Evolutionary conservation across 2,113 vertebrate genomes (phyloP), one percentile per base, ranked within the genome.

Genomic region (Cephalopholis sonnerati): DNA sequence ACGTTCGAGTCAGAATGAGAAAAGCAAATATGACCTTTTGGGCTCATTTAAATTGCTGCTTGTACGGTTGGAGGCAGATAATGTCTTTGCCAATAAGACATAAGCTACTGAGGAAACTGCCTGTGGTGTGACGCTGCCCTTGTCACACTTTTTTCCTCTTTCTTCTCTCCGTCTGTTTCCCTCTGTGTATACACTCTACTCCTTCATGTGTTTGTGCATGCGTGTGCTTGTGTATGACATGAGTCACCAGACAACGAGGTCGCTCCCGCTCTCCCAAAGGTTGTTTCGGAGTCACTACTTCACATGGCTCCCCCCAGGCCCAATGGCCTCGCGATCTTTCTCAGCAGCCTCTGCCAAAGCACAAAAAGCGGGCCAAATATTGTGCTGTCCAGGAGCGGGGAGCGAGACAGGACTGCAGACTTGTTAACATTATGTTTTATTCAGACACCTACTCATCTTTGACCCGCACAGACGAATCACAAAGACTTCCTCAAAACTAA

Each of bases 21-120:
- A 83, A 85, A 87, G 67, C 65, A 87, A 91, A 85, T 58, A 29
- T 90, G 87, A 91, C 90, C 92, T 94, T 93, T 92, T 77, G 75
- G 83, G 57, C 68, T 88, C 58, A 80, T 92, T 89, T 85, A 83
- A 87, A 85, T 87, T 64, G 53, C 74, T 77, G 74, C 84, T 73
- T 39, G 74, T 87, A 20, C 29, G 7, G 74, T 79, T 79, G 53
- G 73, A 75, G 77, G 85, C 85, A 74, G 77, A 81, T 78, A 81
- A 82, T 88, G 88, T 85, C 76, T 84, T 86, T 70, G 50, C 80
- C n/a, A 41, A 69, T 79, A 74, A 88, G 64, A 67, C 67, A 75
- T 55, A 44, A 32, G 84, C 66, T 71, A 50, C 44, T 48, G 83
- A 61, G 75, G 65, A 80, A 68, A 54, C 62, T 12, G 87, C 83